phyloP scores from a whole-genome alignment of 92 coral and sea anemone species.

The Palythoa heliodiscus region DNA sequence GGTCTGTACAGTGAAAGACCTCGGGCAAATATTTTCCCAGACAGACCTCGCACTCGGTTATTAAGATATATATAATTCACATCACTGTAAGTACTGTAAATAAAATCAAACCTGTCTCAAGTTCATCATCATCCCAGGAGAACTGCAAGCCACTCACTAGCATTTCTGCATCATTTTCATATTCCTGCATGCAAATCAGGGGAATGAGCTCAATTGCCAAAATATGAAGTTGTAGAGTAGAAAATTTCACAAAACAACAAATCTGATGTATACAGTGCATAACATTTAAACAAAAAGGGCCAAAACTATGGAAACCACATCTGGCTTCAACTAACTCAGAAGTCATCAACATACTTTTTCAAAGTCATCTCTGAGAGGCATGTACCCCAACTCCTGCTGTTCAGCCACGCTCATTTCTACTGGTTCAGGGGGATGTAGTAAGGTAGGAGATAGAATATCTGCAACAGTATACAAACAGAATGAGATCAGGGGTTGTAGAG shows the following conservation, averaged over 20 bases:
- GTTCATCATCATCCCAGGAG: constrained; percentile 90
- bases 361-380: constrained; percentile 98
- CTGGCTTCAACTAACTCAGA: too few relatives aligned
- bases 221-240: too few relatives aligned
- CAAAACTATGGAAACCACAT: too few relatives aligned
- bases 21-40: too few relatives aligned
- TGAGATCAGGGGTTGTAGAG: background rate
- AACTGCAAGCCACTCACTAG: constrained; percentile 92
- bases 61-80: too few relatives aligned
- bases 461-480: background rate
- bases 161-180: constrained; percentile 97
- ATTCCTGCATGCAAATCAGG: constrained; percentile 65
- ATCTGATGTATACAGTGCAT: too few relatives aligned
- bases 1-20: too few relatives aligned
- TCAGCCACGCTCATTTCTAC: constrained; percentile 90
- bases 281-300: too few relatives aligned
- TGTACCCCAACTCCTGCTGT: constrained; percentile 95
- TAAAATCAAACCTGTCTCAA: constrained; percentile 76
- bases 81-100: background rate
- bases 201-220: background rate
- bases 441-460: constrained; percentile 93
- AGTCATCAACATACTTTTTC: constrained; percentile 69
- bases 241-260: too few relatives aligned
- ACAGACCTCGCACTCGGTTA: too few relatives aligned
- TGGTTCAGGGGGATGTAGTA: constrained; percentile 85